Percentiles rank a stretch among this genome's conserved stretches.
Conservation (phyloP, 2,113 vertebrate species). For the Carassius gibelio region DNA sequence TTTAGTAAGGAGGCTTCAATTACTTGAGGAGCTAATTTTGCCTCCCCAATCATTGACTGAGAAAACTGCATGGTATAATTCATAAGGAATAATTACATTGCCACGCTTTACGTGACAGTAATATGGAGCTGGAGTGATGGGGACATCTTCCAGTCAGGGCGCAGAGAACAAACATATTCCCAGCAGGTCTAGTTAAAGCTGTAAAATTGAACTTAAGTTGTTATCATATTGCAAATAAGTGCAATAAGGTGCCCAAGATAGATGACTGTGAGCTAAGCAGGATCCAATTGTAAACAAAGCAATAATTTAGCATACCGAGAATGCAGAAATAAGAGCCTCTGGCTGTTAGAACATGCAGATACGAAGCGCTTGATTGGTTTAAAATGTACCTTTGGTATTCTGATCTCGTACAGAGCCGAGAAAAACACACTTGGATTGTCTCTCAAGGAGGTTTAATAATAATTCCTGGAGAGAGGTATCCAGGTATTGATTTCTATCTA, state of each 20-base stretch:
- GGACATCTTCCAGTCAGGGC: constrained; percentile 82
- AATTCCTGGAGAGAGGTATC: background rate
- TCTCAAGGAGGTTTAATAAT: constrained; percentile 20
- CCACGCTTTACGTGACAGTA: constrained; percentile 85
- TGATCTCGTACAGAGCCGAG: constrained; percentile 4
- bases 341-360: background rate
- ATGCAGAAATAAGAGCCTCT: constrained; percentile 40
- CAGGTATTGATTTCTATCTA: too few species aligned
- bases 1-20: constrained; percentile 65
- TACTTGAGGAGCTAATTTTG: constrained; percentile 73
- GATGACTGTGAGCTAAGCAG: constrained; percentile 73
- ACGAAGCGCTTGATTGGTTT: constrained; percentile 23
- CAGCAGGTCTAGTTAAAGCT: constrained; percentile 87
- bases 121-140: constrained; percentile 84
- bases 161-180: constrained; percentile 83
- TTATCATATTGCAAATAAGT: constrained; percentile 84
- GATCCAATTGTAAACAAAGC: constrained; percentile 67
- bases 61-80: constrained; percentile 79
- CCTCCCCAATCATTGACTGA: constrained; percentile 66
- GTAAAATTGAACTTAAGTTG: constrained; percentile 84
- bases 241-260: constrained; percentile 80
- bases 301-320: constrained; percentile 69
- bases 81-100: constrained; percentile 83
- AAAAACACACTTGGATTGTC: background rate
- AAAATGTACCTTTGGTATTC: constrained; percentile 34